A percentile compares a stretch with the other conserved stretches of the same genome.
Evolutionary conservation across 2,888 invertebrate genomes (phyloP).

Genomic region (Cerastoderma edule): DNA sequence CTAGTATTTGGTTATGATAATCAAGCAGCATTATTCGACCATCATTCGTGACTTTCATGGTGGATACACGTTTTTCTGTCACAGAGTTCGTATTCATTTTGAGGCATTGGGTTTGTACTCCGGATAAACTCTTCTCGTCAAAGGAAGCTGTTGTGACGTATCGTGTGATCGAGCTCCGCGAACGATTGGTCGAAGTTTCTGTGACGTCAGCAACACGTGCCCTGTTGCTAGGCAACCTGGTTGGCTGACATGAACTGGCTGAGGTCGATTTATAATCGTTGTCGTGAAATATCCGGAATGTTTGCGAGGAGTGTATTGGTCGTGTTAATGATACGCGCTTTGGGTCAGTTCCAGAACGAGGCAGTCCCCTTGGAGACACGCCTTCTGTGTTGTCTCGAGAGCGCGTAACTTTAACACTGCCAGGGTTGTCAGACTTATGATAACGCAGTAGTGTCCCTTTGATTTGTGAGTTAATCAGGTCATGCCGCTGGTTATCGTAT

Average conservation of each 20-base stretch:
- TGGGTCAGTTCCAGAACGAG: background rate
- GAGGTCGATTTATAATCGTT: no score
- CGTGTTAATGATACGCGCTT: background rate
- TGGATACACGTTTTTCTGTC: constrained; percentile 16
- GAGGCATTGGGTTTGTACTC: background rate
- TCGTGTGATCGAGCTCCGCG: constrained; percentile 6
- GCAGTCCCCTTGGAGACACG: background rate
- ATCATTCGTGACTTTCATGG: constrained; percentile 24
- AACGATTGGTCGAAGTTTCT: background rate
- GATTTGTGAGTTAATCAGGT: constrained; percentile 2
- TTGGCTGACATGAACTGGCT: no score
- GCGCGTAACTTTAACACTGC: constrained; percentile 15
- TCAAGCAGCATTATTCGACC: constrained; percentile 37
- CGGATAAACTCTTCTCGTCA: background rate
- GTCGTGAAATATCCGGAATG: background rate
- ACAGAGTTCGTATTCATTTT: background rate
- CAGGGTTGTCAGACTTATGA: constrained; percentile 17
- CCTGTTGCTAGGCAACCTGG: background rate
- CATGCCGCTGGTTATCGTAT: constrained; percentile 16
- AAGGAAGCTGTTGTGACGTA: constrained; percentile 16
- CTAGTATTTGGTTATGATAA: constrained; percentile 24
- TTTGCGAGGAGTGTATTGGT: background rate
- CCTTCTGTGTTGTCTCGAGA: constrained; percentile 4
- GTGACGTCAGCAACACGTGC: background rate
- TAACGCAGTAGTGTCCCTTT: constrained; percentile 1